Evolutionary conservation across 2,797 vertebrate genomes (phyloP).

Genomic region (Manis javanica): DNA sequence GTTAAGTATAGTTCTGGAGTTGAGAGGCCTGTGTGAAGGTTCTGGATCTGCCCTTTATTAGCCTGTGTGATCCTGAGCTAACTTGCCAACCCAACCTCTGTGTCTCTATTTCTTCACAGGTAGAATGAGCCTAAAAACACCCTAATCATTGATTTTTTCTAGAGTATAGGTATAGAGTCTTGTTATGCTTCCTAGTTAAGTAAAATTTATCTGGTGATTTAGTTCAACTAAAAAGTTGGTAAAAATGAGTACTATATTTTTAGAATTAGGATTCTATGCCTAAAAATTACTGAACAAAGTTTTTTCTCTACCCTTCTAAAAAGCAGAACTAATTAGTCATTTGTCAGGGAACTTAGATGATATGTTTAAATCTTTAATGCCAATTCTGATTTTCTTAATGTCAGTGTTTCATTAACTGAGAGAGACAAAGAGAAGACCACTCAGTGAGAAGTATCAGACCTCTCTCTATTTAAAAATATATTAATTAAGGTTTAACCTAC

Average conservation of each 20-base stretch:
- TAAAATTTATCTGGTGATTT: constrained; percentile 17
- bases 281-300: background rate
- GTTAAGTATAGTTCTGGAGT: background rate
- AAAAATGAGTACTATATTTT: background rate
- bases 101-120: background rate
- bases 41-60: background rate
- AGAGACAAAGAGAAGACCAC: background rate
- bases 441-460: background rate
- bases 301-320: background rate
- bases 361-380: background rate
- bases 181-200: constrained; percentile 2
- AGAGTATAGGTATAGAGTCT: background rate
- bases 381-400: background rate
- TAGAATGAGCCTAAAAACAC: background rate
- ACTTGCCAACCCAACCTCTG: background rate
- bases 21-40: background rate
- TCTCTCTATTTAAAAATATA: background rate
- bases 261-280: background rate
- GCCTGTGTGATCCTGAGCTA: background rate
- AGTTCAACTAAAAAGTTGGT: background rate
- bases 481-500: background rate
- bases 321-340: background rate
- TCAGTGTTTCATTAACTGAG: constrained; percentile 52
- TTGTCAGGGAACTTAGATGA: background rate
- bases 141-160: background rate